Evolutionary conservation across 2,113 vertebrate species (phyloP).

Genomic region (Heterochromis multidens): DNA sequence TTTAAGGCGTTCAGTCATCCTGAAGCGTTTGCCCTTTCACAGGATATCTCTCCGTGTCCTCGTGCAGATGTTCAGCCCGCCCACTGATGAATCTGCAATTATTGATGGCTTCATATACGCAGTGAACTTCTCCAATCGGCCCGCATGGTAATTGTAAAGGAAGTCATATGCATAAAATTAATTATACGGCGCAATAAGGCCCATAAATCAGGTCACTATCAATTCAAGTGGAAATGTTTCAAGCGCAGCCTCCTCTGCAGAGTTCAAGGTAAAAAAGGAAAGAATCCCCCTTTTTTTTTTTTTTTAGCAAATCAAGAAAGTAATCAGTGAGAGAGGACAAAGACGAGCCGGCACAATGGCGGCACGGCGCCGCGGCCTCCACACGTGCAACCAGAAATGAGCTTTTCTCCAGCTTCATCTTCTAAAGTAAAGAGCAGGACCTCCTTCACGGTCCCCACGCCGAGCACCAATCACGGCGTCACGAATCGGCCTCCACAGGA

Average conservation of each 20-base stretch:
- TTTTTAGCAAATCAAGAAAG: conserved; percentile 59
- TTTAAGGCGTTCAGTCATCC: conserved; percentile 51
- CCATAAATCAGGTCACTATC: conserved; percentile 90
- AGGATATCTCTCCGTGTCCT: conserved; percentile 27
- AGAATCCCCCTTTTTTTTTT: conserved; percentile 7
- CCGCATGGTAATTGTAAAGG: conserved; percentile 85
- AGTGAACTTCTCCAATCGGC: conserved; percentile 80
- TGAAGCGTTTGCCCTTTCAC: conserved; percentile 64
- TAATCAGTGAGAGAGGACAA: conserved; percentile 63
- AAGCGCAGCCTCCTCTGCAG: conserved; percentile 60
- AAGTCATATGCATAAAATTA: conserved; percentile 97
- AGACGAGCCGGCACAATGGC: conserved; percentile 14
- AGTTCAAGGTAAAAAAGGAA: conserved; percentile 73
- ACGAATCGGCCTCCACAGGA: neutral
- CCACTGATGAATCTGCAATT: conserved; percentile 72
- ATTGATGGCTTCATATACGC: conserved; percentile 81
- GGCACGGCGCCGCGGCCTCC: neutral
- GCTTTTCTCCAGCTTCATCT: no score
- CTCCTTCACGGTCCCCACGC: neutral
- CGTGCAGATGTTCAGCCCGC: conserved; percentile 50
- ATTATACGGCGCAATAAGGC: conserved; percentile 84
- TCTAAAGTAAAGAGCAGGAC: no score
- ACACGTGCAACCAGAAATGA: conserved; percentile 4
- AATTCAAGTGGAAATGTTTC: conserved; percentile 82
- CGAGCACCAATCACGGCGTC: neutral